Percentiles rank a stretch among this genome's conserved stretches.
Evolutionary conservation across 53 echinoderm and acorn worm genomes (phyloP).

Genomic region (Holothuria leucospilota): DNA sequence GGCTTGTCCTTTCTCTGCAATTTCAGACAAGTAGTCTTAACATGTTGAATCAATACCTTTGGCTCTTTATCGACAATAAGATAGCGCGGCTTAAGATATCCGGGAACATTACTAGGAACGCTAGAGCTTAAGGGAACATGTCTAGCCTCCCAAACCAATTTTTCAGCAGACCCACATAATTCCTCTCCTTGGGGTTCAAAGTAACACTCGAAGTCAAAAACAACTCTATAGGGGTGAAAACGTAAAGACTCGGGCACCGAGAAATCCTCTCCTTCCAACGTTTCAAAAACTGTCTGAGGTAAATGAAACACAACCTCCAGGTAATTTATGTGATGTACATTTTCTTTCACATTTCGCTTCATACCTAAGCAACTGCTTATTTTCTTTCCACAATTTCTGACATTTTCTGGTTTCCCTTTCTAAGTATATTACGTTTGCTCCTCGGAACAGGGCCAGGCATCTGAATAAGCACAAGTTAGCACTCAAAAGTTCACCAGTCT

Average conservation of each 20-base stretch:
- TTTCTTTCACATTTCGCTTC: neutral
- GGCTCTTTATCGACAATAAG: neutral
- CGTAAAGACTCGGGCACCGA: neutral
- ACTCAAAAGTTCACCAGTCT: neutral
- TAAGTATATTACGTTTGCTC: neutral
- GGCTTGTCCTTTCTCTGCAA: neutral
- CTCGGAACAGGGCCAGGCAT: constrained; percentile 44
- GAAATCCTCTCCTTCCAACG: neutral
- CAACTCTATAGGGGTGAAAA: neutral
- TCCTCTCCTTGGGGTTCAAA: neutral
- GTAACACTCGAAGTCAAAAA: constrained; percentile 8
- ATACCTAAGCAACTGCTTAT: neutral
- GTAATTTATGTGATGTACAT: neutral
- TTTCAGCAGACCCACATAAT: neutral
- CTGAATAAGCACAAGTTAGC: constrained; percentile 23
- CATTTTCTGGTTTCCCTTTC: constrained; percentile 35
- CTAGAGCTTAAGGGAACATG: neutral
- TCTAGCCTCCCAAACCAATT: neutral
- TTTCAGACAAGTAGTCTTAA: neutral
- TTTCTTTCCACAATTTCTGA: neutral
- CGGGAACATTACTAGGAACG: neutral
- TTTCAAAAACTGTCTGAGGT: neutral
- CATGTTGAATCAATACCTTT: neutral
- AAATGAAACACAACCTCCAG: constrained; percentile 1
- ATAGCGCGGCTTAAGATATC: neutral